These are phyloP conservation scores for Benitochromis conjunctus DNA, from an alignment of 2,113 vertebrate genomes.

Conservation along the genomic window DNA sequence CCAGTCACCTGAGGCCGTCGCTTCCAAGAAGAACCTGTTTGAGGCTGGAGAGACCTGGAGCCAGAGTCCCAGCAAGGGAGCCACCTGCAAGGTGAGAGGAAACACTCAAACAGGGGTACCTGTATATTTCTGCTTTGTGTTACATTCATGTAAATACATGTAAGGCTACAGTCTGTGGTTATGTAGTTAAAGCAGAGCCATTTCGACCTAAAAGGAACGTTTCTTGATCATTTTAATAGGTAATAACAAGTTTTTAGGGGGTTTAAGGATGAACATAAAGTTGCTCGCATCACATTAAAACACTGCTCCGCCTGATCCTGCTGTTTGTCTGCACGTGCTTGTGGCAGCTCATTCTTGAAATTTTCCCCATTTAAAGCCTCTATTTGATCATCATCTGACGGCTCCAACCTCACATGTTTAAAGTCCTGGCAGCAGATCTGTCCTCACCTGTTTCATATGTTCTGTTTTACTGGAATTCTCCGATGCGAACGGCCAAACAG, in stretches of 20 bases:
- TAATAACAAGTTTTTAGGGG: background rate
- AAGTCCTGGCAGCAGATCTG: background rate
- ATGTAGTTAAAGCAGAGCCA: background rate
- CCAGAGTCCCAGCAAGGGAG: conserved; percentile 60
- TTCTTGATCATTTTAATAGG: background rate
- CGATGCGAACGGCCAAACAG: background rate
- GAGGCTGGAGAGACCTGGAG: conserved; percentile 83
- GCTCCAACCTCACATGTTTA: background rate
- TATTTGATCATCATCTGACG: background rate
- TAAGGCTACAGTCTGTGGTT: background rate
- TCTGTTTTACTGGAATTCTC: rapidly evolving
- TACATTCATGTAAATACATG: background rate
- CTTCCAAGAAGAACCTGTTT: conserved; percentile 86
- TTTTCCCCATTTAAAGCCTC: background rate
- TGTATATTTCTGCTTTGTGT: background rate
- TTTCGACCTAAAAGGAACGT: background rate
- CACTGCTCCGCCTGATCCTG: background rate
- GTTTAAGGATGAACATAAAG: background rate
- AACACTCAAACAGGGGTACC: background rate
- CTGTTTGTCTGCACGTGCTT: rapidly evolving
- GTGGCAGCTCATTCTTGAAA: background rate
- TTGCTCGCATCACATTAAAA: background rate
- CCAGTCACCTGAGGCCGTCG: conserved; percentile 75
- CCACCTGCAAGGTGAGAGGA: conserved; percentile 75
- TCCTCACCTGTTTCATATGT: background rate